A percentile compares a stretch with the other conserved stretches of the same genome.
Evolutionary conservation across 2,797 vertebrate genomes (phyloP).

Genomic region (Argentina silus): DNA sequence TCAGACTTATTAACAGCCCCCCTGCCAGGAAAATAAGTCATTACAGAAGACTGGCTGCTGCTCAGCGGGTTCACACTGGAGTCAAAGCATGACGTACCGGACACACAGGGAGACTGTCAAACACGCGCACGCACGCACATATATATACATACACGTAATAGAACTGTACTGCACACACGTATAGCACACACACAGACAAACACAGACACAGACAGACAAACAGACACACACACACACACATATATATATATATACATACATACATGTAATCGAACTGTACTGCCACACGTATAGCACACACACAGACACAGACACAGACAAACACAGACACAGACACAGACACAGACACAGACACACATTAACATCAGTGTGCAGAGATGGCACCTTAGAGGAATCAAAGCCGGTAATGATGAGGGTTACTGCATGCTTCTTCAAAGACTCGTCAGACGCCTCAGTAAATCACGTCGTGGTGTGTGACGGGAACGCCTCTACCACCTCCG

Average conservation of each 20-base stretch:
- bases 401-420: no score
- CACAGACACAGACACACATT: background rate
- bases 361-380: background rate
- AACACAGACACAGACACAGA: background rate
- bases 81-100: slow-evolving; percentile 6
- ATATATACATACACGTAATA: no score
- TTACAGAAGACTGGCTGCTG: slow-evolving; percentile 11
- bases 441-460: background rate
- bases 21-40: slow-evolving; percentile 46
- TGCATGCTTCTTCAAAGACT: no score
- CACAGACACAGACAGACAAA: background rate
- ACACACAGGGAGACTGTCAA: background rate
- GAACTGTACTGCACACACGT: no score
- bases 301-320: background rate
- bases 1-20: slow-evolving; percentile 39
- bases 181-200: background rate
- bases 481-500: no score
- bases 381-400: background rate
- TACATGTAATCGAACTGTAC: background rate
- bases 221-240: background rate
- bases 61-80: slow-evolving; percentile 23
- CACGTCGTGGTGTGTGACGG: background rate
- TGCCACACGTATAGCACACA: background rate
- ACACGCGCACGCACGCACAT: slow-evolving; percentile 6
- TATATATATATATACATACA: background rate